Evolutionary conservation across 2,113 vertebrate genomes (phyloP).

Genomic region (Chaenocephalus aceratus): DNA sequence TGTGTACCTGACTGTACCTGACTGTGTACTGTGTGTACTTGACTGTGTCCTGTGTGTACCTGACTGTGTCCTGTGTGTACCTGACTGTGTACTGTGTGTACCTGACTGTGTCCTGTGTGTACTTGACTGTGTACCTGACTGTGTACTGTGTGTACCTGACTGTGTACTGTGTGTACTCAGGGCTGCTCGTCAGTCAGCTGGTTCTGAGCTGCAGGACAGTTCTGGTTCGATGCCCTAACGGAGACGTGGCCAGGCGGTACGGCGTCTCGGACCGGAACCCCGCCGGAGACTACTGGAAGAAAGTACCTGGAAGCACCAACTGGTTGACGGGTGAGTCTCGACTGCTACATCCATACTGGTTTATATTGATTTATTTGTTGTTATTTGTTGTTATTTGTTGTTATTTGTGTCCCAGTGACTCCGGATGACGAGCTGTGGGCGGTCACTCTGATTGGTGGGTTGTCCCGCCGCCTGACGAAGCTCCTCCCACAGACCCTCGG

Average conservation of each 20-base stretch:
- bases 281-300: conserved; percentile 98
- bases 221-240: conserved; percentile 94
- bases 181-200: conserved; percentile 91
- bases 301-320: conserved; percentile 88
- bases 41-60: too few relatives aligned
- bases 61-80: too few relatives aligned
- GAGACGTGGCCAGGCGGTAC: conserved; percentile 93
- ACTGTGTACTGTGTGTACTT: too few relatives aligned
- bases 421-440: conserved; percentile 94
- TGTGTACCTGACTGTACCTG: too few relatives aligned
- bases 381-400: too few relatives aligned
- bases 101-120: too few relatives aligned
- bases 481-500: conserved; percentile 86
- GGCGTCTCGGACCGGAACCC: conserved; percentile 93
- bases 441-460: conserved; percentile 84
- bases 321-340: conserved; percentile 83
- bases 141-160: too few relatives aligned
- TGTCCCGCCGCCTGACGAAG: conserved; percentile 94
- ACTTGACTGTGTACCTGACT: too few relatives aligned
- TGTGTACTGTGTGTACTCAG: conserved; percentile 69
- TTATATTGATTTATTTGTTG: too few relatives aligned
- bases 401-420: conserved; percentile 83
- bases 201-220: conserved; percentile 89
- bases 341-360: too few relatives aligned
- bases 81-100: too few relatives aligned